A percentile compares a stretch with the other conserved stretches of the same genome.
These are phyloP conservation scores for Betta splendens DNA, from an alignment of 2,797 vertebrate species.

Conservation along the genomic window DNA sequence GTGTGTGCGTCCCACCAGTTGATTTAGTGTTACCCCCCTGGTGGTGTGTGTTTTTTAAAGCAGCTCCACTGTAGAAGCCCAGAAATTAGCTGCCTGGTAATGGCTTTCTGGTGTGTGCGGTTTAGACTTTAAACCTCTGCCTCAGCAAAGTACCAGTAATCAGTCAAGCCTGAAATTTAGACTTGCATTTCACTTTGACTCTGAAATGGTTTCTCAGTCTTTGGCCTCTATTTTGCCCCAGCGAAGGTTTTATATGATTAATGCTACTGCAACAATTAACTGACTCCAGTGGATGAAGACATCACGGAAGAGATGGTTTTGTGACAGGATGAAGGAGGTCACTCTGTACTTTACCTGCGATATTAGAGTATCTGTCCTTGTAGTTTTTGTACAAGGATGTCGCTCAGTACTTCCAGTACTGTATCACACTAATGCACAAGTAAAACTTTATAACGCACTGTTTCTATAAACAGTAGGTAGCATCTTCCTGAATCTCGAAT, in stretches of 20 bases:
- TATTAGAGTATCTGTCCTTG: too few species aligned
- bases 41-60: constrained; percentile 27
- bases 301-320: too few species aligned
- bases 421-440: too few species aligned
- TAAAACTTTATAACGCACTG: too few species aligned
- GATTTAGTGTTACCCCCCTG: constrained; percentile 39
- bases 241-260: too few species aligned
- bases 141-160: constrained; percentile 5
- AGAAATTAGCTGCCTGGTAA: constrained; percentile 33
- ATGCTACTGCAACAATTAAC: too few species aligned
- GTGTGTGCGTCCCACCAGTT: constrained; percentile 13
- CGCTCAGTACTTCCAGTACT: too few species aligned
- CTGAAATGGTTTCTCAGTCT: background rate
- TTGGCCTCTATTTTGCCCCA: background rate
- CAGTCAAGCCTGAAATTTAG: constrained; percentile 17
- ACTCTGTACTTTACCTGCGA: too few species aligned
- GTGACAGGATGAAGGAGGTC: too few species aligned
- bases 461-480: too few species aligned
- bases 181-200: background rate
- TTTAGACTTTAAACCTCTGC: constrained; percentile 7
- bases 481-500: constrained; percentile 6
- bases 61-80: constrained; percentile 12
- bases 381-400: too few species aligned
- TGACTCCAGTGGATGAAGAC: too few species aligned
- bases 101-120: constrained; percentile 20